phyloP scores from a whole-genome alignment of 2,113 vertebrate species.

The Indri indri region DNA sequence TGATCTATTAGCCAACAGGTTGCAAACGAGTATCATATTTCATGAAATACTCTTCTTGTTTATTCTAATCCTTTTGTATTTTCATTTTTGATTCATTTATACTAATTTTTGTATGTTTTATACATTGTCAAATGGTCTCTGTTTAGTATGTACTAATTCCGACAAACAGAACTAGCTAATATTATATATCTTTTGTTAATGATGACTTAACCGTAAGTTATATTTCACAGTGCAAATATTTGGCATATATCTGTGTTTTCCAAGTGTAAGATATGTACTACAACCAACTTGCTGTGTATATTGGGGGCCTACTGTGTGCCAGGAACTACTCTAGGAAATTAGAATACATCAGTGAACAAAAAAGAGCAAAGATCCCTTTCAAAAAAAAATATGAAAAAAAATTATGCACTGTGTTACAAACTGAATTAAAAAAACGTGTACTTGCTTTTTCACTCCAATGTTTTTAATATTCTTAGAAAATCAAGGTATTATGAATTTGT shows the following conservation, averaged over 20 bases:
- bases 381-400: slow-evolving; percentile 15
- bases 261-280: neutral
- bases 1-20: neutral
- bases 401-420: neutral
- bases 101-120: neutral
- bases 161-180: neutral
- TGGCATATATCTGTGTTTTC: neutral
- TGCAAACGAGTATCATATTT: neutral
- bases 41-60: neutral
- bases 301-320: neutral
- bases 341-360: neutral
- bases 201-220: neutral
- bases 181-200: neutral
- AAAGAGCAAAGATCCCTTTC: neutral
- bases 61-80: neutral
- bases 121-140: neutral
- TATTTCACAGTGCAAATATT: neutral
- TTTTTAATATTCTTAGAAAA: slow-evolving; percentile 42
- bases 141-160: neutral
- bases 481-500: neutral
- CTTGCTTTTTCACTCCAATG: neutral
- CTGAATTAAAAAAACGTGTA: neutral
- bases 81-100: neutral
- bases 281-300: neutral
- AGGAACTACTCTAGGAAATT: neutral